A percentile compares a stretch with the other conserved stretches of the same genome.
Evolutionary conservation across 2,888 invertebrate species (phyloP).

Genomic region (Escarpia spicata): DNA sequence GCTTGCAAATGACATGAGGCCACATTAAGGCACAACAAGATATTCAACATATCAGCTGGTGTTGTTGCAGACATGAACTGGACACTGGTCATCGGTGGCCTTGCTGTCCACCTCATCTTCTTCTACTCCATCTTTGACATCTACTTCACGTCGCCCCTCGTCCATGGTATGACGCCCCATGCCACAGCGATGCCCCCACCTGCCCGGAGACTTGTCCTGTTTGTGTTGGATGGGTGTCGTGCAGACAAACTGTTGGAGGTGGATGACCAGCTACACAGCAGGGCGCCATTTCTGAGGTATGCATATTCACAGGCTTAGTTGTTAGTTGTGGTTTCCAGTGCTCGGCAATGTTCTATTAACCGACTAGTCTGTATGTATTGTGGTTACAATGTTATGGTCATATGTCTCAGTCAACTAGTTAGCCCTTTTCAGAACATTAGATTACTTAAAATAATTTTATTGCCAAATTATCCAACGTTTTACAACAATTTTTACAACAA

Average conservation of each 20-base stretch:
- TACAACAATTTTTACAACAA: too few species aligned
- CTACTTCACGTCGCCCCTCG: constrained; percentile 90
- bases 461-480: too few species aligned
- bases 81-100: constrained; percentile 52
- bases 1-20: not conserved
- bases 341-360: too few species aligned
- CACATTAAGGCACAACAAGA: not conserved
- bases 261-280: constrained; percentile 66
- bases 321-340: not conserved
- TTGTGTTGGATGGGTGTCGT: constrained; percentile 92
- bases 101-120: constrained; percentile 77
- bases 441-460: too few species aligned
- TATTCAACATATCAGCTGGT: not conserved
- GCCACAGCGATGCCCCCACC: constrained; percentile 63
- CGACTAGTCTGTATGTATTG: too few species aligned
- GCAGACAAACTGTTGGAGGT: constrained; percentile 80
- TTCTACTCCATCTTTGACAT: constrained; percentile 90
- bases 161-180: constrained; percentile 73
- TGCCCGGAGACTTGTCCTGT: constrained; percentile 83
- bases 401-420: too few species aligned
- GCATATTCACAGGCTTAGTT: not conserved
- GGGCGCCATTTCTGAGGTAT: constrained; percentile 75
- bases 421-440: too few species aligned
- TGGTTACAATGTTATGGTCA: too few species aligned
- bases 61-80: constrained; percentile 32